Percentiles rank a stretch among this genome's conserved stretches.
These are phyloP conservation scores for Dynastes hyllus DNA, from an alignment of 2,888 invertebrate species.

Conservation along the genomic window DNA sequence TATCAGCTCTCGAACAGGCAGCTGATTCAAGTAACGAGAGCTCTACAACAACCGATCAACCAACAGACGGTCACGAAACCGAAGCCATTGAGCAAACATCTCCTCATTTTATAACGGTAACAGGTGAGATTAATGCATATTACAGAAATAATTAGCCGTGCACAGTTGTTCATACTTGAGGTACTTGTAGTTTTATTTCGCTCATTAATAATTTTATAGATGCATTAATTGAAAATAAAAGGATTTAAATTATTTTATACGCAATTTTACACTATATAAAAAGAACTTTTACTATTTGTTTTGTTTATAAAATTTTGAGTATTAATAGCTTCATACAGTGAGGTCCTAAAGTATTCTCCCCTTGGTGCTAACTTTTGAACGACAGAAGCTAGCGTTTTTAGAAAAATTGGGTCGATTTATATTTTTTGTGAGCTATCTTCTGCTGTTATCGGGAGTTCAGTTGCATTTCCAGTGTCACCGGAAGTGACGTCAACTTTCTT, in stretches of 20 bases:
- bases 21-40: constrained; percentile 77
- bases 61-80: constrained; percentile 72
- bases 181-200: constrained; percentile 43
- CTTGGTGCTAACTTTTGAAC: too few relatives aligned
- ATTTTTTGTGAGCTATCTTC: too few relatives aligned
- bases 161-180: constrained; percentile 26
- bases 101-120: constrained; percentile 82
- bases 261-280: neutral
- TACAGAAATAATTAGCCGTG: too few relatives aligned
- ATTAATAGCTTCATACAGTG: neutral
- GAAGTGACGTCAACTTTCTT: too few relatives aligned
- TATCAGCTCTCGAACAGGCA: constrained; percentile 73
- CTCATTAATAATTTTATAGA: neutral
- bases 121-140: constrained; percentile 73
- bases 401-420: too few relatives aligned
- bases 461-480: too few relatives aligned
- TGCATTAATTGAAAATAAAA: neutral
- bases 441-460: too few relatives aligned
- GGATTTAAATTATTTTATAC: neutral
- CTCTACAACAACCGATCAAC: constrained; percentile 72
- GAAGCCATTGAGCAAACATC: constrained; percentile 72
- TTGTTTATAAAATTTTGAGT: constrained; percentile 10
- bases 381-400: too few relatives aligned
- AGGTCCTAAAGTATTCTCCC: too few relatives aligned
- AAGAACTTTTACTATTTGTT: constrained; percentile 44